phyloP scores from a whole-genome alignment of 2,888 invertebrate species.

The Poecilobothrus nobilitatus region DNA sequence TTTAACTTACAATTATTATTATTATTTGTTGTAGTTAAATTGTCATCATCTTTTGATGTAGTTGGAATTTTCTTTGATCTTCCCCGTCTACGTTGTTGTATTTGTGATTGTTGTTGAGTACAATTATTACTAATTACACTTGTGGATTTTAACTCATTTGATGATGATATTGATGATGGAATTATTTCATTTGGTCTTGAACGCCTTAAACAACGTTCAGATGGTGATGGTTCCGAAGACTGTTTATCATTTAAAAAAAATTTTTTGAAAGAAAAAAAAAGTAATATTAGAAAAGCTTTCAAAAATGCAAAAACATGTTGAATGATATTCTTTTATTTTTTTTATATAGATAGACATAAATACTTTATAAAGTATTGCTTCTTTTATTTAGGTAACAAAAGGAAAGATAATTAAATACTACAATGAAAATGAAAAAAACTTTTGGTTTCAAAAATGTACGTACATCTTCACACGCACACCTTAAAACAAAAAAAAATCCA shows the following conservation, averaged over 20 bases:
- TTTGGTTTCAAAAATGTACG: neutral
- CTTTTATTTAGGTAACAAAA: too few relatives aligned
- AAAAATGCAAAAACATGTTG: too few relatives aligned
- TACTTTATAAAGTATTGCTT: too few relatives aligned
- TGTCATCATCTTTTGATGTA: neutral
- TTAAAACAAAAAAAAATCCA: neutral
- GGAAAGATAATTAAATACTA: too few relatives aligned
- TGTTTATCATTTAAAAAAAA: neutral
- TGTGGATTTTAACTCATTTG: neutral
- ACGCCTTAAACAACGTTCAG: constrained; percentile 1
- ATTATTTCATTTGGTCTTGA: neutral
- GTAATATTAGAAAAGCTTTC: too few relatives aligned
- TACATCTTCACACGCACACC: neutral
- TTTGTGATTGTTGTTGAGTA: constrained; percentile 13
- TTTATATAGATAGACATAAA: too few relatives aligned
- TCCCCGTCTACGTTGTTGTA: constrained; percentile 26
- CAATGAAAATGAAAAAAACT: too few relatives aligned
- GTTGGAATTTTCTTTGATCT: constrained; percentile 26
- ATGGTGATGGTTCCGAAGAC: neutral
- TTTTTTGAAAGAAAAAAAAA: too few relatives aligned
- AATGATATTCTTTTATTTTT: too few relatives aligned
- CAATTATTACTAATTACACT: neutral
- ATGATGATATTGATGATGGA: neutral
- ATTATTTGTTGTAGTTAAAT: constrained; percentile 8
- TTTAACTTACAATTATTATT: constrained; percentile 15